These are phyloP conservation scores for Phocoena phocoena DNA, from an alignment of 2,113 vertebrate genomes.

Conservation along the genomic window DNA sequence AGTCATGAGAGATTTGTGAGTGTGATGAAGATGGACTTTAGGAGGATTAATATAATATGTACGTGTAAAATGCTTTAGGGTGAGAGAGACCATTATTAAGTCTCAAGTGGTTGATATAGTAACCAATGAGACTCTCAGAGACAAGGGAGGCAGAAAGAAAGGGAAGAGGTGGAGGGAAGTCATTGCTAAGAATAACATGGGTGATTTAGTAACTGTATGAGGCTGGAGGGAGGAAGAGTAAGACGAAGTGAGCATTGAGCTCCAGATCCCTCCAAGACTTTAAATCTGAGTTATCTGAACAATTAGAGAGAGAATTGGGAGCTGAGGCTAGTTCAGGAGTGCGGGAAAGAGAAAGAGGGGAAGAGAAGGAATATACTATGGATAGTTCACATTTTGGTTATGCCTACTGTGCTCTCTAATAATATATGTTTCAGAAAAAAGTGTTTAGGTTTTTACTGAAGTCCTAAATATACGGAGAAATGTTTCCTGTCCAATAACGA, in stretches of 20 bases:
- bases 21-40: not conserved
- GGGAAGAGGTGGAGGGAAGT: not conserved
- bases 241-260: not conserved
- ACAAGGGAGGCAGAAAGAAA: not conserved
- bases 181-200: not conserved
- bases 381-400: not conserved
- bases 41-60: not conserved
- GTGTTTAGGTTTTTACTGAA: constrained; percentile 6
- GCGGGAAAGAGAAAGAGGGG: not conserved
- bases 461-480: not conserved
- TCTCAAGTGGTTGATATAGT: not conserved
- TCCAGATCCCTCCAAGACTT: not conserved
- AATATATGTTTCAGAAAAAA: not conserved
- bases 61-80: not conserved
- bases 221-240: not conserved
- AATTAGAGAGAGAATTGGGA: not conserved
- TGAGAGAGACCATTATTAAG: not conserved
- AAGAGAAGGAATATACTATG: not conserved
- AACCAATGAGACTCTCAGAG: not conserved
- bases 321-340: not conserved
- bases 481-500: not conserved
- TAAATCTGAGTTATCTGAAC: not conserved
- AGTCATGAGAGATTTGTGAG: not conserved
- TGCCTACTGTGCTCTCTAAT: not conserved
- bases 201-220: not conserved